A percentile compares a stretch with the other conserved stretches of the same genome.
phyloP scores from a whole-genome alignment of 2,888 invertebrate genomes.

The Junonia oenone region DNA sequence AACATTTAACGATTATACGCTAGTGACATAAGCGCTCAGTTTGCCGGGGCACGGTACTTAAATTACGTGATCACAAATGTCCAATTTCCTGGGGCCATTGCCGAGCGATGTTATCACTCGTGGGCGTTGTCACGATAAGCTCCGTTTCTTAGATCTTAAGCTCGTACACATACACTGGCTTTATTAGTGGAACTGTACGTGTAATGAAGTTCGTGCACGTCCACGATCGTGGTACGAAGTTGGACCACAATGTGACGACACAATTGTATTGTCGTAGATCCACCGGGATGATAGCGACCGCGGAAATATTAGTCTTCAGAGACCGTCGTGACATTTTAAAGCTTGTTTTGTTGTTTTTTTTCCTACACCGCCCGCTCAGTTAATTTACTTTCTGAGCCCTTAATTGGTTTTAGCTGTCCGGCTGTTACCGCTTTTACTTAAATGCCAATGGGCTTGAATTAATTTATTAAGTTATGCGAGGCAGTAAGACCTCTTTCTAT shows the following conservation, averaged over 20 bases:
- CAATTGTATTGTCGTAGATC: conserved; percentile 48
- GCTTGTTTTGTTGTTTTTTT: conserved; percentile 30
- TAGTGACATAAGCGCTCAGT: conserved; percentile 4
- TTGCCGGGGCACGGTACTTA: conserved; percentile 8
- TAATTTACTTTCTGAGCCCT: conserved; percentile 41
- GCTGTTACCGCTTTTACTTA: conserved; percentile 14
- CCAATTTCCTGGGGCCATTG: conserved; percentile 27
- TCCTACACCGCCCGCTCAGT: conserved; percentile 25
- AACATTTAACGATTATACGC: conserved; percentile 4
- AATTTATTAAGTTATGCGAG: conserved; percentile 10
- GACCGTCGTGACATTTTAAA: conserved; percentile 42
- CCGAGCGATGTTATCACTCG: conserved; percentile 55
- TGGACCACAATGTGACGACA: conserved; percentile 37
- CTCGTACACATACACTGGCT: conserved; percentile 22
- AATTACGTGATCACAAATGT: conserved; percentile 26
- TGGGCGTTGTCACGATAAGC: conserved; percentile 60
- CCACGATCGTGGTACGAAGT: conserved; percentile 38
- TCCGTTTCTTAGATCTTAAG: conserved; percentile 47
- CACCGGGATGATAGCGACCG: conserved; percentile 41
- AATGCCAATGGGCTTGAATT: conserved; percentile 10
- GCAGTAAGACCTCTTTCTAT: conserved; percentile 4
- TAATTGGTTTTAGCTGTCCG: conserved; percentile 42
- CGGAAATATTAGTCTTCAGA: conserved; percentile 40
- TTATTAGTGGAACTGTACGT: conserved; percentile 23
- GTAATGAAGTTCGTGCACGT: conserved; percentile 49